Conservation (phyloP, 2,888 invertebrate species). For the Odontothrips loti region DNA sequence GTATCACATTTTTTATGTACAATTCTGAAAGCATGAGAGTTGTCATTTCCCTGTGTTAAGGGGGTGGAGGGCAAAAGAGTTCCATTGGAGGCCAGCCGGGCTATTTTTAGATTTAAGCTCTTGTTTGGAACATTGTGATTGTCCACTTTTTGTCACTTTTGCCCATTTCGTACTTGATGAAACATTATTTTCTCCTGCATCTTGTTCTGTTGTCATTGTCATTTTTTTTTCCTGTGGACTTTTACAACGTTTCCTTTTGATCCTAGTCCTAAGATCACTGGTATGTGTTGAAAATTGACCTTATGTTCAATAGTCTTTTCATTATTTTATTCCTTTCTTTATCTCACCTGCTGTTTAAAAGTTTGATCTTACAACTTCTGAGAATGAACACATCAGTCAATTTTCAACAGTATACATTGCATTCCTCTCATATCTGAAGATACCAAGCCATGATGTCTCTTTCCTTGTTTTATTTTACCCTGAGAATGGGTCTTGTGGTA, state of each 20-base stretch:
- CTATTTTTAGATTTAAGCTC: slow-evolving; percentile 1
- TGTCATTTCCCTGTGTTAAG: not conserved
- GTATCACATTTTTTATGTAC: not conserved
- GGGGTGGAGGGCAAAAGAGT: slow-evolving; percentile 23
- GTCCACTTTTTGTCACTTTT: not conserved
- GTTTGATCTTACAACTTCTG: not conserved
- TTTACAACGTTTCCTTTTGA: slow-evolving; percentile 13
- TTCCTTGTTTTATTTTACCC: slow-evolving; percentile 12
- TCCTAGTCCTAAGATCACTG: slow-evolving; percentile 23
- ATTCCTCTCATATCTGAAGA: slow-evolving; percentile 30
- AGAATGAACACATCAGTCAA: not conserved
- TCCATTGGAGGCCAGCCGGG: slow-evolving; percentile 18
- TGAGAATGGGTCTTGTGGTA: slow-evolving; percentile 24
- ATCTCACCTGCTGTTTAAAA: not conserved
- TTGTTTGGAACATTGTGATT: slow-evolving; percentile 7
- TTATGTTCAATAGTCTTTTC: not conserved
- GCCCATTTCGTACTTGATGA: not conserved
- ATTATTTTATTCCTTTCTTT: too few species aligned
- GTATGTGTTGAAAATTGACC: slow-evolving; percentile 13
- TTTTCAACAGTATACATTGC: not conserved
- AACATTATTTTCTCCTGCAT: too few species aligned
- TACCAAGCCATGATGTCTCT: slow-evolving; percentile 27
- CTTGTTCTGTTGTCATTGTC: not conserved
- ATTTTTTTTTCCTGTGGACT: not conserved
- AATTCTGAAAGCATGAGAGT: not conserved